Conservation (phyloP, 2,888 invertebrate species). For the Entomobrya multifasciata region DNA sequence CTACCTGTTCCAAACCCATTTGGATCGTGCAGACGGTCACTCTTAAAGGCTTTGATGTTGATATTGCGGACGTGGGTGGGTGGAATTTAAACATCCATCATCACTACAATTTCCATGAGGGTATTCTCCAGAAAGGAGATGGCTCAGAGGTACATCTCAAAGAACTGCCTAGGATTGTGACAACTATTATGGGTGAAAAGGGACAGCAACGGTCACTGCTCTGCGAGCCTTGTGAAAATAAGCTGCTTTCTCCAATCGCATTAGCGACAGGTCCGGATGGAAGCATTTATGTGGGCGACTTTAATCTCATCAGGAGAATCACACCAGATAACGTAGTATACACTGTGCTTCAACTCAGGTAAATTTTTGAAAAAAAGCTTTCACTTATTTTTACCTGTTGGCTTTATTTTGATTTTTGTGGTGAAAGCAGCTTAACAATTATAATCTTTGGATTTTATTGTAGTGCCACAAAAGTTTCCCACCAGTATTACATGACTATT, state of each 20-base stretch:
- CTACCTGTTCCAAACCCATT: slow-evolving; percentile 91
- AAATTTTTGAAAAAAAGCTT: slow-evolving; percentile 77
- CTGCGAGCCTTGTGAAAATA: slow-evolving; percentile 92
- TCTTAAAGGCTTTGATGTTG: slow-evolving; percentile 96
- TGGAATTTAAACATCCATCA: slow-evolving; percentile 99
- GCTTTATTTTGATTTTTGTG: background rate
- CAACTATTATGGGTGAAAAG: slow-evolving; percentile 92
- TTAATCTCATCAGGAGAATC: slow-evolving; percentile 94
- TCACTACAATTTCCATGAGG: slow-evolving; percentile 99
- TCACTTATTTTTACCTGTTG: too few species aligned
- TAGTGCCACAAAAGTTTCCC: slow-evolving; percentile 96
- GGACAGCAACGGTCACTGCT: slow-evolving; percentile 92
- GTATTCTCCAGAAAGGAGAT: slow-evolving; percentile 98
- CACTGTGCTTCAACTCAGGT: slow-evolving; percentile 93
- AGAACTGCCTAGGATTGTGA: slow-evolving; percentile 93
- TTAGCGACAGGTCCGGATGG: slow-evolving; percentile 98
- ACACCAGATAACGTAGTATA: slow-evolving; percentile 94
- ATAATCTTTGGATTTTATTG: slow-evolving; percentile 1
- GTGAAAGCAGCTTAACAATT: background rate
- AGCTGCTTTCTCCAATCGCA: slow-evolving; percentile 95
- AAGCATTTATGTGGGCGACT: slow-evolving; percentile 97
- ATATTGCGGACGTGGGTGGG: slow-evolving; percentile 94
- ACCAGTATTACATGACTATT: slow-evolving; percentile 97
- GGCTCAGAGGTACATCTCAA: slow-evolving; percentile 95
- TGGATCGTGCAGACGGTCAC: slow-evolving; percentile 98